Evolutionary conservation across 2,888 invertebrate species (phyloP).

Genomic region (Pseudanteris insignis): DNA sequence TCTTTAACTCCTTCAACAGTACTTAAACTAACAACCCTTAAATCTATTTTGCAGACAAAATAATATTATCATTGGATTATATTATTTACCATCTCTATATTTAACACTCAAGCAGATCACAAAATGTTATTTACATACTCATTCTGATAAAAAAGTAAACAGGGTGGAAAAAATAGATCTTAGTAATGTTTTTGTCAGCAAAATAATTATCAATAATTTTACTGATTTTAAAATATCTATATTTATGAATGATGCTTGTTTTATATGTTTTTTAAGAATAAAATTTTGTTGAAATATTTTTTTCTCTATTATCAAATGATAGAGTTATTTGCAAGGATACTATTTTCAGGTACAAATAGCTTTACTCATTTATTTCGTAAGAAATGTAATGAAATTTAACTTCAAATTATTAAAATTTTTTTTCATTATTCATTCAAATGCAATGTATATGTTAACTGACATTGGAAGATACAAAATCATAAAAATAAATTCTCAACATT

Average conservation of each 20-base stretch:
- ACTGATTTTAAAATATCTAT: no score
- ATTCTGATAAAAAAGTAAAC: neutral
- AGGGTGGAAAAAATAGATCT: no score
- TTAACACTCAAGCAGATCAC: neutral
- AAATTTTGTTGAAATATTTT: no score
- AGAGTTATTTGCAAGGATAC: no score
- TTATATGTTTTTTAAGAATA: no score
- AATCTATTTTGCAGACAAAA: slow-evolving; percentile 1
- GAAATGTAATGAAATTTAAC: slow-evolving; percentile 1
- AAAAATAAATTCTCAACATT: slow-evolving; percentile 13
- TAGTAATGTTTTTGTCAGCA: no score
- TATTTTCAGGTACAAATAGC: no score
- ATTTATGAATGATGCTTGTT: no score
- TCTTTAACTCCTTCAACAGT: neutral
- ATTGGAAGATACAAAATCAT: neutral
- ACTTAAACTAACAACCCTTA: neutral
- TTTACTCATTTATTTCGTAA: no score
- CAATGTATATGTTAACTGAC: slow-evolving; percentile 4
- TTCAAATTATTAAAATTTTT: neutral
- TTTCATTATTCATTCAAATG: slow-evolving; percentile 18
- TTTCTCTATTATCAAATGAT: no score
- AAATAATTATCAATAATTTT: no score
- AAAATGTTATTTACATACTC: neutral
- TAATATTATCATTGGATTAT: neutral
- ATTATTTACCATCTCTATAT: neutral